Conservation (phyloP, 2,888 invertebrate genomes). For the Thymelicus acteon region DNA sequence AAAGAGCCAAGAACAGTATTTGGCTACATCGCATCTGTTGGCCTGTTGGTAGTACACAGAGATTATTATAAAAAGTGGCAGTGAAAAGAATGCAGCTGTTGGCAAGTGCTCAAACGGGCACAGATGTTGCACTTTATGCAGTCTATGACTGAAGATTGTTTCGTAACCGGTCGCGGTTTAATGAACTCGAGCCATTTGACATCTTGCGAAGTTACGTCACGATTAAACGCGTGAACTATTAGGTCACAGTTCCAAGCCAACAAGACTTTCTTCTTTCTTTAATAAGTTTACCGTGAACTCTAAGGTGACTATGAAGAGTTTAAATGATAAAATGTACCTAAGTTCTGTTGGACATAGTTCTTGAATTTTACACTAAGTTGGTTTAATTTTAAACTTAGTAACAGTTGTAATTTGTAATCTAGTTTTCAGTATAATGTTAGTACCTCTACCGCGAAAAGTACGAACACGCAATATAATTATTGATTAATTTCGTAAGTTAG, state of each 20-base stretch:
- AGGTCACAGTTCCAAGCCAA: conserved; percentile 33
- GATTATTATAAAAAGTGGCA: conserved; percentile 55
- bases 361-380: background rate
- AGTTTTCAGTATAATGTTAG: too few relatives aligned
- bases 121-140: conserved; percentile 53
- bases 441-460: too few relatives aligned
- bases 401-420: too few relatives aligned
- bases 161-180: conserved; percentile 44
- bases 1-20: background rate
- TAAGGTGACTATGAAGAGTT: background rate
- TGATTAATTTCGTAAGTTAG: too few relatives aligned
- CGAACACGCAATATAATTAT: too few relatives aligned
- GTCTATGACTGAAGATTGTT: conserved; percentile 46
- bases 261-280: conserved; percentile 27
- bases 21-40: conserved; percentile 45
- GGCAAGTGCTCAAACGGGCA: conserved; percentile 68
- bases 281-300: conserved; percentile 19
- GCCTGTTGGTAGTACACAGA: conserved; percentile 42
- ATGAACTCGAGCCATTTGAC: conserved; percentile 42
- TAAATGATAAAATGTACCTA: too few relatives aligned
- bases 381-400: background rate
- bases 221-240: conserved; percentile 34
- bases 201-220: conserved; percentile 38
- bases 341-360: background rate
- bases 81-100: conserved; percentile 61